A percentile compares a stretch with the other conserved stretches of the same genome.
phyloP scores from a whole-genome alignment of 2,797 vertebrate species.

The Gymnoscopelus braueri region DNA sequence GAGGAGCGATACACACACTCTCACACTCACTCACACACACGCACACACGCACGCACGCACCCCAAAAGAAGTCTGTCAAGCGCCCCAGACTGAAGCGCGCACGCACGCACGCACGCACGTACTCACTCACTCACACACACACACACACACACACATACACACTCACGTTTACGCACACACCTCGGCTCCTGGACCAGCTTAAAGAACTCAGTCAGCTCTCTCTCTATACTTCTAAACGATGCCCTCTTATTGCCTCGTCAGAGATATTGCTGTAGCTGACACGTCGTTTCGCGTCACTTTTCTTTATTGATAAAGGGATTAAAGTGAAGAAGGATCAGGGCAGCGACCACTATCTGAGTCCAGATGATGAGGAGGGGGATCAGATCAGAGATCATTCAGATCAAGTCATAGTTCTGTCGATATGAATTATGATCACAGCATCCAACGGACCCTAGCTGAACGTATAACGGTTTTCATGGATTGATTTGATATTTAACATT shows the following conservation, averaged over 20 bases:
- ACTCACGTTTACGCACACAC: too few species aligned
- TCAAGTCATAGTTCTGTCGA: slow-evolving; percentile 69
- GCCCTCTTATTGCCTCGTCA: slow-evolving; percentile 41
- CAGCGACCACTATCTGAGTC: slow-evolving; percentile 38
- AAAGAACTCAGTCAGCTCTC: slow-evolving; percentile 38
- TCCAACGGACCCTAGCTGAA: slow-evolving; percentile 56
- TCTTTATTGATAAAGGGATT: slow-evolving; percentile 32
- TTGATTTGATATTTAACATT: slow-evolving; percentile 54
- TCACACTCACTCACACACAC: slow-evolving; percentile 37
- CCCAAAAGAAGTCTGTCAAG: too few species aligned
- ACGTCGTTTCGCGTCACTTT: slow-evolving; percentile 43
- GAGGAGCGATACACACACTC: slow-evolving; percentile 60
- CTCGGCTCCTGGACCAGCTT: not conserved
- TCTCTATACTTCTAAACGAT: slow-evolving; percentile 54
- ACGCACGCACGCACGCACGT: not conserved
- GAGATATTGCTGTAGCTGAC: slow-evolving; percentile 31
- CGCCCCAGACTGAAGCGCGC: slow-evolving; percentile 38
- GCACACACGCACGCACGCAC: too few species aligned
- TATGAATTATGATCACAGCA: slow-evolving; percentile 55
- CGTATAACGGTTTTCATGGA: slow-evolving; percentile 68
- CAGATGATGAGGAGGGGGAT: slow-evolving; percentile 63
- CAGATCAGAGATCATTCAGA: slow-evolving; percentile 17
- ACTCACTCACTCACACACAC: too few species aligned
- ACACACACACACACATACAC: too few species aligned
- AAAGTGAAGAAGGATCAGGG: slow-evolving; percentile 39